These are phyloP conservation scores for Bicyclus anynana DNA, from an alignment of 1,140 invertebrate species.

Conservation along the genomic window DNA sequence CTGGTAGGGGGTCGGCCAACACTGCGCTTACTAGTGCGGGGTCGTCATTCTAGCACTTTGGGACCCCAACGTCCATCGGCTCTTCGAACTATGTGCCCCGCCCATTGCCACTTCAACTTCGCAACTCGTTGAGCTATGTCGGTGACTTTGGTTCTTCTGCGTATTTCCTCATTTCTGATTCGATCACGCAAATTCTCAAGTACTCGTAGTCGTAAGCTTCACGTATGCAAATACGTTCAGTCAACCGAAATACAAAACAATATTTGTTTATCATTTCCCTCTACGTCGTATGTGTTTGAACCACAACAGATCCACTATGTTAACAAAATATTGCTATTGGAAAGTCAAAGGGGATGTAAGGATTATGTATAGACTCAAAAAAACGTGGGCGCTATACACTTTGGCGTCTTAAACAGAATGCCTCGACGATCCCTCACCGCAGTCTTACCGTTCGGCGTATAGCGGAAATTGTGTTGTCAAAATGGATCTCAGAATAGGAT, in stretches of 20 bases:
- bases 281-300: neutral
- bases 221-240: neutral
- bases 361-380: neutral
- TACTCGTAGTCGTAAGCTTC: neutral
- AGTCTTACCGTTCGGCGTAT: too few species aligned
- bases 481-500: neutral
- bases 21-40: too few species aligned
- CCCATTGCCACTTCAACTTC: too few species aligned
- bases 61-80: too few species aligned
- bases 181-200: too few species aligned
- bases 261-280: neutral
- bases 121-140: too few species aligned
- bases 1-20: too few species aligned
- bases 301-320: neutral
- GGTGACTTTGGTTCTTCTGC: too few species aligned
- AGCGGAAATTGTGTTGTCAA: constrained; percentile 4
- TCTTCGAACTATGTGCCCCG: too few species aligned
- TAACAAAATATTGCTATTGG: neutral
- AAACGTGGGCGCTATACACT: neutral
- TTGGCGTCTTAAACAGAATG: neutral
- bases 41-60: too few species aligned
- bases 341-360: neutral
- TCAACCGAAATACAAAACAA: neutral
- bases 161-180: too few species aligned
- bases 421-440: neutral